These are phyloP conservation scores for Ahaetulla prasina DNA, from an alignment of 2,113 vertebrate species.

Conservation along the genomic window DNA sequence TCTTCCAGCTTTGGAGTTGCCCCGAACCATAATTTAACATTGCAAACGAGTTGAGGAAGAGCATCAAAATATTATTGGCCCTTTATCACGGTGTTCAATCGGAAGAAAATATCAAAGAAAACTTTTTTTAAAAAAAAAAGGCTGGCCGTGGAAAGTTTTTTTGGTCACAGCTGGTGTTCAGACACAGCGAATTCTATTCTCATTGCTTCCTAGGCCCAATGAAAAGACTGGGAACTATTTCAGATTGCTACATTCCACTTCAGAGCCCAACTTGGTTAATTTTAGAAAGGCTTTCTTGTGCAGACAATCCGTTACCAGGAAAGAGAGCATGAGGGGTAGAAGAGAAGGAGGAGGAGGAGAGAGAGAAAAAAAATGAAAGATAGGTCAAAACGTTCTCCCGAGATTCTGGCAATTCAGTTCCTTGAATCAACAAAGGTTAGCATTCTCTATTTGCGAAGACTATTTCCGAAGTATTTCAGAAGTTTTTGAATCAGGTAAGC, in stretches of 20 bases:
- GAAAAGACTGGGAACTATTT: background rate
- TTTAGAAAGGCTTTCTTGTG: background rate
- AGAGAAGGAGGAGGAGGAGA: background rate
- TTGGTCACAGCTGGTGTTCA: background rate
- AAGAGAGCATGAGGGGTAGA: background rate
- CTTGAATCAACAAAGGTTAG: background rate
- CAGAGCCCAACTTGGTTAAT: background rate
- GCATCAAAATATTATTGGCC: background rate
- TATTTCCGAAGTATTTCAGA: background rate
- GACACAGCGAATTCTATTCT: background rate
- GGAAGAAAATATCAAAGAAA: background rate
- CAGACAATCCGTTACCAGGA: background rate
- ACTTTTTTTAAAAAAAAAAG: background rate
- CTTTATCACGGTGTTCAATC: background rate
- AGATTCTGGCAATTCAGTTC: background rate
- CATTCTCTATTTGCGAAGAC: background rate
- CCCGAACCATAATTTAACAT: background rate
- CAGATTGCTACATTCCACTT: background rate
- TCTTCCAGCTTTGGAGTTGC: background rate
- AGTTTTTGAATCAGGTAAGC: background rate
- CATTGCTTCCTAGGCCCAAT: background rate
- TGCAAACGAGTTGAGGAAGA: background rate
- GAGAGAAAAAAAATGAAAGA: background rate
- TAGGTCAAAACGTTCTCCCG: background rate
- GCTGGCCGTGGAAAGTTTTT: background rate